Evolutionary conservation across 2,888 invertebrate species (phyloP).

Genomic region (Hecatera dysodea): DNA sequence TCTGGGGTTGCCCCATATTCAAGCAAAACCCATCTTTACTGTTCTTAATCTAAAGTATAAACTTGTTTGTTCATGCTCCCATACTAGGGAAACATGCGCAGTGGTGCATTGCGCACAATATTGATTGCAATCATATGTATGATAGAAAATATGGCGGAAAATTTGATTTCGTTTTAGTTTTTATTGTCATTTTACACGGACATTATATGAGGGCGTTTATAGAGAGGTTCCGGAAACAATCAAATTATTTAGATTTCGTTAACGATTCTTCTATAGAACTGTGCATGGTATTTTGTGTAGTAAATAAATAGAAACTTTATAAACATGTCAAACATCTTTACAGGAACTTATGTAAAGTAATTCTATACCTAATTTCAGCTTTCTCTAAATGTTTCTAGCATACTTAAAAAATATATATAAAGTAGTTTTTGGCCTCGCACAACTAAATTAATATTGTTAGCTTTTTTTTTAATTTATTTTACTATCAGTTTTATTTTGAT

Average conservation of each 20-base stretch:
- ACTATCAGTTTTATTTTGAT: too few species aligned
- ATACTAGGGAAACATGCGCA: slow-evolving; percentile 86
- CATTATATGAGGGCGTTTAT: slow-evolving; percentile 13
- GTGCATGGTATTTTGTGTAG: not conserved
- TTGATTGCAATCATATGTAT: slow-evolving; percentile 88
- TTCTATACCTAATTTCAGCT: slow-evolving; percentile 1
- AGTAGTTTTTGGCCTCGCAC: too few species aligned
- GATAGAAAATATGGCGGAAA: slow-evolving; percentile 86
- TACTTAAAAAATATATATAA: not conserved
- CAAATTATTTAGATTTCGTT: not conserved
- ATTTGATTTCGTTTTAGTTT: slow-evolving; percentile 71
- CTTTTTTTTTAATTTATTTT: too few species aligned
- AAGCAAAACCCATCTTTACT: slow-evolving; percentile 41
- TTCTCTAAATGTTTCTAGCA: not conserved
- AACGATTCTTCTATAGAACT: not conserved
- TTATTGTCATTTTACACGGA: slow-evolving; percentile 53
- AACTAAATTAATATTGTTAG: too few species aligned
- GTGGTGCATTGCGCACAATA: slow-evolving; percentile 88
- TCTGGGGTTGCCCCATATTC: slow-evolving; percentile 70
- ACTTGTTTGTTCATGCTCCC: slow-evolving; percentile 51
- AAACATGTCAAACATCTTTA: slow-evolving; percentile 15
- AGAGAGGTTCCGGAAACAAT: not conserved
- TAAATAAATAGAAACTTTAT: not conserved
- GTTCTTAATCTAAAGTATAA: slow-evolving; percentile 53
- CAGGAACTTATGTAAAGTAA: not conserved